These are phyloP conservation scores for Uria aalge DNA, from an alignment of 2,113 vertebrate genomes.

Conservation along the genomic window DNA sequence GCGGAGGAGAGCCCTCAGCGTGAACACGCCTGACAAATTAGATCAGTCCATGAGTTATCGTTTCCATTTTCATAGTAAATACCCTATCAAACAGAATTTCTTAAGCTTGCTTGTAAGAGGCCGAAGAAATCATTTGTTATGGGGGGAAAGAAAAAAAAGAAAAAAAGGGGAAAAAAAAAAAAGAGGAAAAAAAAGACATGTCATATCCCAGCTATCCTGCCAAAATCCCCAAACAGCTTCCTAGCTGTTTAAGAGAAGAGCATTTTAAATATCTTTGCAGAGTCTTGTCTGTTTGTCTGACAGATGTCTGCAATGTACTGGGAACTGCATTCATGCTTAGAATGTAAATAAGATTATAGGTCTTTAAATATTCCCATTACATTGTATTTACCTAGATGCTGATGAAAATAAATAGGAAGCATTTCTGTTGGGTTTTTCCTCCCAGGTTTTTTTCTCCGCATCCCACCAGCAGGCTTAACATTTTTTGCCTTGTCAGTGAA, in stretches of 20 bases:
- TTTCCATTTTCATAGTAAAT: background rate
- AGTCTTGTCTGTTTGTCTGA: conserved; percentile 58
- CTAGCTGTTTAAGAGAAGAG: conserved; percentile 13
- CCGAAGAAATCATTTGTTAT: background rate
- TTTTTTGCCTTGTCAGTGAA: conserved; percentile 16
- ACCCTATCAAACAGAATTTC: background rate
- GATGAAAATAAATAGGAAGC: conserved; percentile 2
- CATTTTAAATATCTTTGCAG: conserved; percentile 8
- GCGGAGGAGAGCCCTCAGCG: background rate
- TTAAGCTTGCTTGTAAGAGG: background rate
- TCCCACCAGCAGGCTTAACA: background rate
- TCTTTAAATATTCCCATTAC: conserved; percentile 15
- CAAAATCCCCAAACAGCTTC: conserved; percentile 39
- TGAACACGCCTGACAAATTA: background rate
- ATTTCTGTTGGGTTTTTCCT: background rate
- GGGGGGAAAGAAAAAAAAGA: background rate
- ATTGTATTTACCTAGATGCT: conserved; percentile 32
- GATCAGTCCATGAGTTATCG: background rate
- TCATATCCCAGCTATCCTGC: conserved; percentile 13
- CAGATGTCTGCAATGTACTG: conserved; percentile 40
- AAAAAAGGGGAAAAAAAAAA: background rate
- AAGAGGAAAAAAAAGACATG: background rate
- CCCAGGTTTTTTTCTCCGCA: background rate
- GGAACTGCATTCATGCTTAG: conserved; percentile 24
- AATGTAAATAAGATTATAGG: conserved; percentile 57